Percentiles rank a stretch among this genome's conserved stretches.
Evolutionary conservation across 2,797 vertebrate species (phyloP).

Genomic region (Phataginus tricuspis): DNA sequence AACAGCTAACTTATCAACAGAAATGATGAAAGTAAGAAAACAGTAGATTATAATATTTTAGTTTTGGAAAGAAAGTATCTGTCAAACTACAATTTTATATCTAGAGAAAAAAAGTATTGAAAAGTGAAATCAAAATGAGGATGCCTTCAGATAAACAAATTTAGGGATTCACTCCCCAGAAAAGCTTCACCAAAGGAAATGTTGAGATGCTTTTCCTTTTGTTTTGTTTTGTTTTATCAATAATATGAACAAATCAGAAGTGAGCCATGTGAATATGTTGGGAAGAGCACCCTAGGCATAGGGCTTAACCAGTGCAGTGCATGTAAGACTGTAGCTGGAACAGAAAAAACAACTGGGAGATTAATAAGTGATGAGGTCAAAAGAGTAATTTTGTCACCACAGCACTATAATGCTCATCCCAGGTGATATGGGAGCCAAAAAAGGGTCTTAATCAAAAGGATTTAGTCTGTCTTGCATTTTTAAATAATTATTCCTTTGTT

Average conservation of each 20-base stretch:
- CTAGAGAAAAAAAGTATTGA: neutral
- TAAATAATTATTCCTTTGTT: neutral
- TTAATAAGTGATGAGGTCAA: neutral
- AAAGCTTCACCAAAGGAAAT: neutral
- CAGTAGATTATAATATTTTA: neutral
- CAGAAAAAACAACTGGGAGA: neutral
- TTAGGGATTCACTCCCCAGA: neutral
- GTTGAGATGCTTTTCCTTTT: neutral
- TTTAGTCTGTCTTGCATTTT: neutral
- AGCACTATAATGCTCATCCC: neutral
- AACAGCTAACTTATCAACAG: neutral
- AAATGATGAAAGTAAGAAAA: neutral
- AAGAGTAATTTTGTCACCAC: neutral
- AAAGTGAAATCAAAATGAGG: neutral
- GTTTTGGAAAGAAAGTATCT: neutral
- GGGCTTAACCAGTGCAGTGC: neutral
- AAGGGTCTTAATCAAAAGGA: neutral
- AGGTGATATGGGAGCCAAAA: neutral
- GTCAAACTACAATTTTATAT: neutral
- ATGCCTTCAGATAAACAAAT: neutral
- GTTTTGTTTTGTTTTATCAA: neutral
- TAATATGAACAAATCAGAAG: neutral
- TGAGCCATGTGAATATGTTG: neutral
- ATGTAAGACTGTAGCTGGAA: neutral
- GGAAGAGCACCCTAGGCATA: neutral